Base-by-base conservation (phyloP, 64 coral and sea anemone genomes). In the Montipora capricornis region DNA sequence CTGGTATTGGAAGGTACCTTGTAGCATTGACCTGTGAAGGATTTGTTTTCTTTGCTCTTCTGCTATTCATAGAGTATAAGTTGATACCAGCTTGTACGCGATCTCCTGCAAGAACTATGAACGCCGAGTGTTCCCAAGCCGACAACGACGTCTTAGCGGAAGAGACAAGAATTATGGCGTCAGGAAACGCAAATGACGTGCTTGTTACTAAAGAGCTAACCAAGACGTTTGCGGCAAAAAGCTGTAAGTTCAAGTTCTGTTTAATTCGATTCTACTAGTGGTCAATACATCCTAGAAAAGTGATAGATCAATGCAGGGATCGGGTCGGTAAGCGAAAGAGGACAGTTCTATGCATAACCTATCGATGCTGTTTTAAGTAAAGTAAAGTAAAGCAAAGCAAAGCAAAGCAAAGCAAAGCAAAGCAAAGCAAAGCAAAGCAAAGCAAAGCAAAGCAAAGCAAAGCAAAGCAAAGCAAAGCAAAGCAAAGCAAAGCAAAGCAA, bases 111-210 rank as follows among this genome's bases (percentile, higher is more conserved):
- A 45, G 67, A 37, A 29, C 4, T 0, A 46, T 37, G 17, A 2
- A 87, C 19, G 89, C 78, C 15, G 92, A 94, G 37, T 37, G 37
- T 37, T 37, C 37, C 37, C 37, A 37, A 37, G 37, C 37, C 47
- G 98, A 99, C 74, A 89, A 96, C n/a, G 98, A 99, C 77, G 98
- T 99, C 6, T 20, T 90, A 46, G 95, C 60, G 44, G 98, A 99
- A 48, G 94, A 92, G 52, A 47, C 22, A 49, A 89, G 98, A 58
- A 79, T 99, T 17, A 59, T 90, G 47, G 14, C 89, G 12, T 80
- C 85, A 24, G 20, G 37, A 37, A 37, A 37, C 37, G 37, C 37
- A 37, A 37, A 82, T 10, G 98, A 99, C 89, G 89, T 96, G 15
- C 92, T 99, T 6, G 80, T 93, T 49, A 70, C 96, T 26, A 87